Percentiles rank a stretch among this genome's conserved stretches.
These are phyloP conservation scores for Corvus moneduloides DNA, from an alignment of 2,113 vertebrate genomes.

Conservation along the genomic window DNA sequence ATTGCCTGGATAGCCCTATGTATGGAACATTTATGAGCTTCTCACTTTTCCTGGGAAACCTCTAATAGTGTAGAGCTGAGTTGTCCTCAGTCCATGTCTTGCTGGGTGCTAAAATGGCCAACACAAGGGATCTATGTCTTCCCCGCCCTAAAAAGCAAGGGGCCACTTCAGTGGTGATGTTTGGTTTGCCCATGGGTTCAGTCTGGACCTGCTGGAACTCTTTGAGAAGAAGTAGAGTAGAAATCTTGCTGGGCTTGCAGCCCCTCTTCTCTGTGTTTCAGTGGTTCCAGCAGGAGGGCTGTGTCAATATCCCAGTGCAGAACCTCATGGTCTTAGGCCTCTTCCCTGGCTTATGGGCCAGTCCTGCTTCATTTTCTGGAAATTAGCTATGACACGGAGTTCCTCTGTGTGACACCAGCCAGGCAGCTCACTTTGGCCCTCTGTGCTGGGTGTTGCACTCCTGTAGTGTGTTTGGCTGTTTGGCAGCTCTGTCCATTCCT, in stretches of 20 bases:
- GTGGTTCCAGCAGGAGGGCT: not conserved
- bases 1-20: not conserved
- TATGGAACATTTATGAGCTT: not conserved
- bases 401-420: not conserved
- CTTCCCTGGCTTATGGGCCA: not conserved
- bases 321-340: not conserved
- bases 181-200: not conserved
- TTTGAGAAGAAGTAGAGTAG: not conserved
- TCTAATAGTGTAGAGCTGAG: not conserved
- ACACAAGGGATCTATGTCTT: not conserved
- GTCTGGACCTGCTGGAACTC: not conserved
- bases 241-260: not conserved
- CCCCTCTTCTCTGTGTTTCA: not conserved
- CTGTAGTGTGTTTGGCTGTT: not conserved
- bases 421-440: not conserved
- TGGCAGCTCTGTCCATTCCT: not conserved
- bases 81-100: not conserved
- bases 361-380: not conserved
- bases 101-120: not conserved
- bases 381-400: not conserved
- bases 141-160: not conserved
- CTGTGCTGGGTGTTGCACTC: not conserved
- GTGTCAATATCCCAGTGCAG: not conserved
- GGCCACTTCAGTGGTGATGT: accelerated
- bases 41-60: not conserved